A percentile compares a stretch with the other conserved stretches of the same genome.
These are phyloP conservation scores for Astyanax mexicanus DNA, from an alignment of 2,797 vertebrate species.

Conservation along the genomic window DNA sequence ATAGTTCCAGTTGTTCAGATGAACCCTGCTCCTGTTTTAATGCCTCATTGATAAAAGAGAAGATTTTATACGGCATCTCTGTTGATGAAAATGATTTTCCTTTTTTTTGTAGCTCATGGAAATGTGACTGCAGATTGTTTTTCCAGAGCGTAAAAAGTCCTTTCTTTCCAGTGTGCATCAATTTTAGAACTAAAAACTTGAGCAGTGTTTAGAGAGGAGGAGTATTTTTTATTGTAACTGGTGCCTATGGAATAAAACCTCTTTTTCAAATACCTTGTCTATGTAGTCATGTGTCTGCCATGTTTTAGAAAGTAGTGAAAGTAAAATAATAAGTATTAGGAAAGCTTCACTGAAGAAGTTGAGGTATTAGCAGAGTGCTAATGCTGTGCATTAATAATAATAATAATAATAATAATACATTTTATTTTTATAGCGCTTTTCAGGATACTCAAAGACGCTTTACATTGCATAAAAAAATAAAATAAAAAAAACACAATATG, in stretches of 20 bases:
- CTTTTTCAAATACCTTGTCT: slow-evolving; percentile 46
- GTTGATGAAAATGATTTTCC: slow-evolving; percentile 42
- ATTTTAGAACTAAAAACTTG: slow-evolving; percentile 20
- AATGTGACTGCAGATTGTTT: slow-evolving; percentile 43
- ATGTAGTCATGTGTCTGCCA: neutral
- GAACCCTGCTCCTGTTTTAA: slow-evolving; percentile 61
- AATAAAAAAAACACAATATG: too few species aligned
- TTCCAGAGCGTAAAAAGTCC: neutral
- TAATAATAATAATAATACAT: too few species aligned
- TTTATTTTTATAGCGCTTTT: too few species aligned
- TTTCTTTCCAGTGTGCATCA: slow-evolving; percentile 21
- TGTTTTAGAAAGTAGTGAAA: neutral
- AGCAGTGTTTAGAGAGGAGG: slow-evolving; percentile 31
- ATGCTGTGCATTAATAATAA: too few species aligned
- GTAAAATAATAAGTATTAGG: too few species aligned
- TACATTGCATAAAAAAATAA: too few species aligned
- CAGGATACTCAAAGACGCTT: too few species aligned
- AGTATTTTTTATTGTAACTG: slow-evolving; percentile 52
- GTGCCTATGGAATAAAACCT: slow-evolving; percentile 63
- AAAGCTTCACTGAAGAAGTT: too few species aligned
- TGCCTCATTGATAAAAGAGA: slow-evolving; percentile 54
- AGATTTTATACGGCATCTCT: slow-evolving; percentile 62
- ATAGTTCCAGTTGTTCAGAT: slow-evolving; percentile 70
- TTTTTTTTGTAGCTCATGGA: slow-evolving; percentile 50
- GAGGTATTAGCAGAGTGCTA: too few species aligned